These are phyloP conservation scores for Boloria euphrosyne DNA, from an alignment of 2,888 invertebrate species.

Conservation along the genomic window DNA sequence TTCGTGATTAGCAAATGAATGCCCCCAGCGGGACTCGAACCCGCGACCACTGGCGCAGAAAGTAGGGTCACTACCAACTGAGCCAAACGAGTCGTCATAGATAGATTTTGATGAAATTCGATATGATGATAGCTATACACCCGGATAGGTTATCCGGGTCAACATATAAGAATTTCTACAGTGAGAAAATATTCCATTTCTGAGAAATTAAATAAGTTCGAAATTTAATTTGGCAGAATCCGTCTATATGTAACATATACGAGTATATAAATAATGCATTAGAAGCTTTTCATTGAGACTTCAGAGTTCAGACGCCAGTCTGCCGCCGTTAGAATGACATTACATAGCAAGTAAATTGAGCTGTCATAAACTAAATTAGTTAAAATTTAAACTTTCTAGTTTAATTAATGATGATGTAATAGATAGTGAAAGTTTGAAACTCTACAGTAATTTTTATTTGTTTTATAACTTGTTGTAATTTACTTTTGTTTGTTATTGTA, in stretches of 20 bases:
- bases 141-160: no score
- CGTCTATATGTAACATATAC: no score
- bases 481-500: background rate
- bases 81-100: no score
- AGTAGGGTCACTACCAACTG: no score
- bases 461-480: background rate
- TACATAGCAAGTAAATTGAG: constrained; percentile 9
- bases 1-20: no score
- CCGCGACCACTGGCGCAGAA: no score
- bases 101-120: background rate
- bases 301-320: constrained; percentile 17
- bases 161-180: no score
- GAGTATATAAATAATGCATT: background rate
- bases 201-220: no score
- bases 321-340: constrained; percentile 19
- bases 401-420: constrained; percentile 3
- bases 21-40: no score
- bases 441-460: background rate
- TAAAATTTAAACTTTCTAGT: background rate
- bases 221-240: no score
- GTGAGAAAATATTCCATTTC: no score
- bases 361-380: constrained; percentile 9
- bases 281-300: background rate
- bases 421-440: background rate
- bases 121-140: no score